phyloP scores from a whole-genome alignment of 1,140 invertebrate species.

The Brachionus paranguensis region DNA sequence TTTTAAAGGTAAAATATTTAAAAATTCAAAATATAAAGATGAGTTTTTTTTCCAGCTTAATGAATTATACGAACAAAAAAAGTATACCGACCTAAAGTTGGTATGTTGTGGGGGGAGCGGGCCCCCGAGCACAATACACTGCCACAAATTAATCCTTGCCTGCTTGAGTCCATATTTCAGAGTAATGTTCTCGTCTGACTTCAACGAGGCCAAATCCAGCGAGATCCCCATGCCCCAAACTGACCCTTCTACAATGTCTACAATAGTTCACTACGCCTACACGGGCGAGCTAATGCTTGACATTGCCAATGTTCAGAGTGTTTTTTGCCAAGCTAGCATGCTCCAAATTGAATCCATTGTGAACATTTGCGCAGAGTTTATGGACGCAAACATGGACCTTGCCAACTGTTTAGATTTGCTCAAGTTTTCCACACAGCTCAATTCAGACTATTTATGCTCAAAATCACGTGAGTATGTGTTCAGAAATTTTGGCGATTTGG shows the following conservation, averaged over 20 bases:
- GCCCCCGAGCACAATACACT: neutral
- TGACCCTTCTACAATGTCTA: neutral
- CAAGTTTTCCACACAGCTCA: neutral
- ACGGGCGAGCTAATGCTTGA: neutral
- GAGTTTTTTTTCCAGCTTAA: neutral
- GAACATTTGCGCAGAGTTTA: neutral
- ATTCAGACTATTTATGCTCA: neutral
- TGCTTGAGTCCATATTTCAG: constrained; percentile 23
- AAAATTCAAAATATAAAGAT: constrained; percentile 10
- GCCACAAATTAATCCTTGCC: constrained; percentile 15
- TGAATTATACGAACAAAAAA: neutral
- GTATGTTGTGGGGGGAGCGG: neutral
- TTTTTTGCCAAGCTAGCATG: neutral
- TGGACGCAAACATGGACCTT: neutral
- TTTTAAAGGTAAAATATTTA: neutral
- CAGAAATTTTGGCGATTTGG: constrained; percentile 1
- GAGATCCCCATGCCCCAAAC: neutral
- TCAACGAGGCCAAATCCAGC: neutral
- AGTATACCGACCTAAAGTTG: neutral
- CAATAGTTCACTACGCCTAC: constrained; percentile 24
- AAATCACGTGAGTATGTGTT: neutral
- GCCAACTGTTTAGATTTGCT: neutral
- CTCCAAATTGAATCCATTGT: neutral
- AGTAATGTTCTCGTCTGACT: neutral
- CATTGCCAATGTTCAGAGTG: constrained; percentile 1